Percentiles rank a stretch among this genome's conserved stretches.
Evolutionary conservation across 2,113 vertebrate species (phyloP).

Genomic region (Ptilorrhoa leucosticta): DNA sequence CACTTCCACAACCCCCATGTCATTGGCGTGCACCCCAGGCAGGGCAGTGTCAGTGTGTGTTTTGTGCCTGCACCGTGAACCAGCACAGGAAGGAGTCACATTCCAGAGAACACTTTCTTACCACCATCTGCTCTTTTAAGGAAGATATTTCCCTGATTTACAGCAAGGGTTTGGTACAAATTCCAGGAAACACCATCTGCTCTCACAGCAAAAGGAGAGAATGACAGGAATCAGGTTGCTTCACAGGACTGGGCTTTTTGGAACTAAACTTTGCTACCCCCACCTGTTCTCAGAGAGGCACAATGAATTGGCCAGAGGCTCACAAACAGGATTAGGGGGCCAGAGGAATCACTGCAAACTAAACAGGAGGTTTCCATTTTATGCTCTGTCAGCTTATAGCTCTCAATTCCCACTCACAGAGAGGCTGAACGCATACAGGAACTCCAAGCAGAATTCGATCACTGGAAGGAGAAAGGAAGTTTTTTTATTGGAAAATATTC

Average conservation of each 20-base stretch:
- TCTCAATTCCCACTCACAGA: not conserved
- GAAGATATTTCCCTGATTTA: not conserved
- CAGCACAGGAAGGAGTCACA: not conserved
- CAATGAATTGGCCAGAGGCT: not conserved
- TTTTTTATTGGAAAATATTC: not conserved
- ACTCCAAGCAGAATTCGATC: not conserved
- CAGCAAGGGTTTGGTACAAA: not conserved
- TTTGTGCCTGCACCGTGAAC: not conserved
- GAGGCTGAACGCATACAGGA: not conserved
- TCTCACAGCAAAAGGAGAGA: not conserved
- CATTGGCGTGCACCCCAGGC: rapidly evolving
- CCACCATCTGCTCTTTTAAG: not conserved
- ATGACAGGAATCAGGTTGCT: not conserved
- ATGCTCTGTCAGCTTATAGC: not conserved
- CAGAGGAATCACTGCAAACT: not conserved
- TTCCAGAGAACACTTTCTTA: not conserved
- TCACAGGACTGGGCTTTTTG: not conserved
- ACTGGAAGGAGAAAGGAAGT: not conserved
- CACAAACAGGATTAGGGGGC: not conserved
- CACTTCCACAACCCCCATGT: rapidly evolving
- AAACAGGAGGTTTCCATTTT: conserved; percentile 4
- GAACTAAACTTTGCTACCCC: not conserved
- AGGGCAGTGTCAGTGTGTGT: rapidly evolving
- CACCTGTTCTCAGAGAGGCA: not conserved
- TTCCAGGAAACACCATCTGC: not conserved